These are phyloP conservation scores for Chondrilla cf. caribensis DNA, from an alignment of 37 sponge, comb jelly and placozoan species.

Conservation along the genomic window DNA sequence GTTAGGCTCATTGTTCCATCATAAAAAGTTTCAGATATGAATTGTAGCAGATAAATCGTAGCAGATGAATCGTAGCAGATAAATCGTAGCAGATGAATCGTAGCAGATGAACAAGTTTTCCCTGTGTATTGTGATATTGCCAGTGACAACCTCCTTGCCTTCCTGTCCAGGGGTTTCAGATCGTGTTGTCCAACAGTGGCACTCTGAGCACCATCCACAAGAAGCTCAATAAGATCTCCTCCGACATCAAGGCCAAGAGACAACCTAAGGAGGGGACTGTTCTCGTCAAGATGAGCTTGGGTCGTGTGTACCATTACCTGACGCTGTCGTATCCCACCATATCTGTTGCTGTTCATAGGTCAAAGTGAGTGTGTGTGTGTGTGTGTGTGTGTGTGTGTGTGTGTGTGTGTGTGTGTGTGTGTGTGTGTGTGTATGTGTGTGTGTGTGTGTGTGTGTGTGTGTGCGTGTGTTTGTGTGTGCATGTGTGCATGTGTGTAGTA, in stretches of 20 bases:
- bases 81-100: too few species aligned
- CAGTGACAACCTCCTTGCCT: too few species aligned
- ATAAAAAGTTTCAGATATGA: too few species aligned
- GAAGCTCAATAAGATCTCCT: slow-evolving; percentile 22
- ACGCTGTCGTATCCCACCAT: background rate
- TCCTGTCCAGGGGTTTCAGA: slow-evolving; percentile 73
- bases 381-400: slow-evolving; percentile 20
- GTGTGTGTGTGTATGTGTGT: too few species aligned
- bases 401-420: background rate
- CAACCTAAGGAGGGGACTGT: background rate
- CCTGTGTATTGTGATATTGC: too few species aligned
- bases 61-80: too few species aligned
- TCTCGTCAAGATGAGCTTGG: slow-evolving; percentile 47
- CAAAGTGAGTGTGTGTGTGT: slow-evolving; percentile 19
- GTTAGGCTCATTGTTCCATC: too few species aligned
- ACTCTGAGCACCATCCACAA: slow-evolving; percentile 42
- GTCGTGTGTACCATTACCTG: slow-evolving; percentile 48
- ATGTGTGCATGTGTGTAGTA: too few species aligned
- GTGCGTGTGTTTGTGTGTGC: too few species aligned
- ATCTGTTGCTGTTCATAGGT: background rate
- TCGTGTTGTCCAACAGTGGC: slow-evolving; percentile 26
- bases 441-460: too few species aligned
- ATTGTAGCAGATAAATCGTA: too few species aligned
- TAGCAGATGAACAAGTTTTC: too few species aligned
- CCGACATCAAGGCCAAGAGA: background rate